Base-by-base conservation (phyloP, 1,140 invertebrate genomes). In the Parapsyche elsis region DNA sequence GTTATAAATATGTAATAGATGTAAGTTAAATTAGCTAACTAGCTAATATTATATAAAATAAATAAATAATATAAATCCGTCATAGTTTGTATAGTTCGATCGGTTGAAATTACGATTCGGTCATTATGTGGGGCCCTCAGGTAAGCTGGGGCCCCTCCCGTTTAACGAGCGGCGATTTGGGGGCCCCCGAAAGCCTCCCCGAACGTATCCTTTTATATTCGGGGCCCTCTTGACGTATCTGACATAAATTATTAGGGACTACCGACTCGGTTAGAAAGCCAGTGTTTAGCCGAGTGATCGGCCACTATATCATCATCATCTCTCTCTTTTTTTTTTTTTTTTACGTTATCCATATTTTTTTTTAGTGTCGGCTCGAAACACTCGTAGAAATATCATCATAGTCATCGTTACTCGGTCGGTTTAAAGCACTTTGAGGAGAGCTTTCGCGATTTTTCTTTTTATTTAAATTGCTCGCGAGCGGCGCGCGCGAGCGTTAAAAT, bases 171-270 rank as follows among this genome's bases (percentile, higher is more conserved):
- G 44, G 53, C 78, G 57, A 71, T 81, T 81, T 78, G 74, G 76
- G 23, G 49, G 21, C 59, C 67, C 26, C 49, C 5, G n/a, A 38
- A 73, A 14, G 70, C 14, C 19, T 12, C 71, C 46, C 74, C 53
- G 75, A 59, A 77, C 19, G 24, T 77, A 71, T 81, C 75, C 76
- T 81, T 81, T 77, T 81, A 61, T 21, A 61, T 7, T 2, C 49
- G 79, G 19, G 59, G 2, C 30, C 7, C 30, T 61, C 67, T 64
- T 81, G 80, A 78, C 71, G 80, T 49, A 24, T 81, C 76, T 81
- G 80, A 81, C 80, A 78, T 59, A 78, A 81, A 81, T 81, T 81
- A 81, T 81, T 78, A 73, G 75, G 80, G 57, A 81, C 53, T 74
- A 71, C 53, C 73, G 76, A 14, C 16, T 71, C 74, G 71, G 30